Base-by-base conservation (phyloP, 2,888 invertebrate genomes). In the Notocelia uddmanniana region DNA sequence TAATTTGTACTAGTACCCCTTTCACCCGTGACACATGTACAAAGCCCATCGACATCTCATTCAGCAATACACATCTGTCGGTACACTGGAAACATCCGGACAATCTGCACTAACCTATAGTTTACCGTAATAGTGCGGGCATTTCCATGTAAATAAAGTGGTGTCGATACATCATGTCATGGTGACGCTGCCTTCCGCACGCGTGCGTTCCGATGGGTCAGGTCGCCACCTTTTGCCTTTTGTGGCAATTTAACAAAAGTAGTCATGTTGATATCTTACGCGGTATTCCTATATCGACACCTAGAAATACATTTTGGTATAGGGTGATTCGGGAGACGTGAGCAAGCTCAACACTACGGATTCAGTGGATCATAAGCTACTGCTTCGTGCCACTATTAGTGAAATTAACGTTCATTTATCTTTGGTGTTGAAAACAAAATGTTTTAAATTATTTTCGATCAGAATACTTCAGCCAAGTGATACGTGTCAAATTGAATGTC, bases 31-130 rank as follows among this genome's bases (percentile, higher is more conserved):
- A 54, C 45, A 59, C 41, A 45, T 31, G 66, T 52, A 66, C 66
- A 71, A 71, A 45, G 41, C 58, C 37, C 5, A 15, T 31, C 63
- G 41, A 64, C n/a, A 21, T 70, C 68, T 68, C 68, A 68, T 68
- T 68, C 59, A 68, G 6, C 63, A 23, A 31, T 21, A 21, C 54
- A 50, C 69, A 69, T 69, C 69, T 69, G 69, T 69, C 63, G 50
- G 19, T 26, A 34, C 31, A 64, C 23, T 37, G 23, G 21, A 52
- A 21, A 64, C 64, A 64, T 64, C 37, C 37, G 23, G 52, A 34
- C 64, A 54, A 11, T 54, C 21, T 63, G 64, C 54, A 19, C 37
- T 69, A n/a, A n/a, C n/a, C n/a, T n/a, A 52, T n/a, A 63, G 57
- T 63, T 41, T n/a, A 52, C n/a, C 21, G 15, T 52, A n/a, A n/a